Evolutionary conservation across 1,140 invertebrate genomes (phyloP), one percentile per base, ranked within the genome.

Genomic region (Cyclina sinensis): DNA sequence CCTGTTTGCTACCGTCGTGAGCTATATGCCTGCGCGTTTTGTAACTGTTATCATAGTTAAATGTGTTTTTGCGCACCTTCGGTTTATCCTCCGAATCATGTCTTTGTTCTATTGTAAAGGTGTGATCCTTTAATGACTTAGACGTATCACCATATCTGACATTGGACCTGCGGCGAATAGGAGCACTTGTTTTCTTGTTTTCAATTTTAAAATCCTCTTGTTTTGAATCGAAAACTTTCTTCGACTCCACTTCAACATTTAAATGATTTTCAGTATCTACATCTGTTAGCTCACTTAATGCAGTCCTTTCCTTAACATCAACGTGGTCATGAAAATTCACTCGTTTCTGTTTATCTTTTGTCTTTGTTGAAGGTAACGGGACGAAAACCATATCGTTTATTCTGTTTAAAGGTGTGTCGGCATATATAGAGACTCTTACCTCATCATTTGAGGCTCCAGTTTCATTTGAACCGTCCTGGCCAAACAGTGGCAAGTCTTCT

Each of bases 241-340:
- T 18, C 12, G 27, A 11, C 1, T 9, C 39, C 4, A 24, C n/a
- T 74, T n/a, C 7, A 74, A 14, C 9, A 32, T 78, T 27, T 30
- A 4, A 24, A 48, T n/a, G 0, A 48, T 65, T 16, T 59, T 81
- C 79, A n/a, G 39, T 57, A 32, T 78, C 35, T 4, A 18, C 21
- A 16, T 78, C 74, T 1, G 30, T 30, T 9, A 54, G 16, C 11
- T 73, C 65, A 54, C 68, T 74, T 24, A 84, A 30, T 0, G n/a
- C 82, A 1, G 82, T 84, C 32, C 43, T 73, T 74, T 84, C 82
- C 27, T 84, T 84, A n/a, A 84, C 54, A 54, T 78, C 74, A 51
- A 86, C 51, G 30, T 57, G 46, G 4, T 86, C 84, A 46, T 78
- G 46, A 51, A 86, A 86, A 43, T 86, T 86, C 5, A 86, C 84